Evolutionary conservation across 2,888 invertebrate genomes (phyloP).

Genomic region (Rhingia campestris): DNA sequence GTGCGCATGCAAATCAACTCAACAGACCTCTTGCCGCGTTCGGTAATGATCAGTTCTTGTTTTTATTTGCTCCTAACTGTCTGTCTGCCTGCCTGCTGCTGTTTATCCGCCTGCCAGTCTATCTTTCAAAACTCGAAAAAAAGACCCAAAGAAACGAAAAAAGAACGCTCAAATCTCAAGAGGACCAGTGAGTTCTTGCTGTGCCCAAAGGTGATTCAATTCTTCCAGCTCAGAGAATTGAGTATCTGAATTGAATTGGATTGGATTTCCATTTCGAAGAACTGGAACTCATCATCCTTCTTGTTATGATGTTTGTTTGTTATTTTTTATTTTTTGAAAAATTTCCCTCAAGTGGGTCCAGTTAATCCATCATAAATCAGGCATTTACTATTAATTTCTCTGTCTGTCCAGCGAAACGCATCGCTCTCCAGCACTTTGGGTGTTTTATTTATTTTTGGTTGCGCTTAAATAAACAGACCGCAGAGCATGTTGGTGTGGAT

Average conservation of each 20-base stretch:
- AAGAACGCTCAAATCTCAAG: slow-evolving; percentile 49
- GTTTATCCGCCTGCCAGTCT: slow-evolving; percentile 58
- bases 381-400: slow-evolving; percentile 73
- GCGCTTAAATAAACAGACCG: slow-evolving; percentile 43
- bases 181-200: slow-evolving; percentile 48
- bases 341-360: slow-evolving; percentile 62
- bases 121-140: slow-evolving; percentile 27
- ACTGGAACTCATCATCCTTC: slow-evolving; percentile 33
- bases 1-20: slow-evolving; percentile 25
- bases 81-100: slow-evolving; percentile 53
- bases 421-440: slow-evolving; percentile 1
- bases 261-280: slow-evolving; percentile 57
- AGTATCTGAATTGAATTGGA: slow-evolving; percentile 58
- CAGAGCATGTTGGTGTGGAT: slow-evolving; percentile 16
- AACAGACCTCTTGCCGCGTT: slow-evolving; percentile 28
- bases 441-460: not conserved
- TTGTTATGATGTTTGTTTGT: slow-evolving; percentile 71
- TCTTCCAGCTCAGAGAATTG: slow-evolving; percentile 16
- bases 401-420: slow-evolving; percentile 27
- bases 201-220: slow-evolving; percentile 66
- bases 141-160: slow-evolving; percentile 27
- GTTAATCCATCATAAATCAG: slow-evolving; percentile 74
- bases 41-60: slow-evolving; percentile 30
- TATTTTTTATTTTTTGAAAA: slow-evolving; percentile 55
- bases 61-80: slow-evolving; percentile 62